phyloP scores from a whole-genome alignment of 2,888 invertebrate genomes.

The Amphipoea lucens region DNA sequence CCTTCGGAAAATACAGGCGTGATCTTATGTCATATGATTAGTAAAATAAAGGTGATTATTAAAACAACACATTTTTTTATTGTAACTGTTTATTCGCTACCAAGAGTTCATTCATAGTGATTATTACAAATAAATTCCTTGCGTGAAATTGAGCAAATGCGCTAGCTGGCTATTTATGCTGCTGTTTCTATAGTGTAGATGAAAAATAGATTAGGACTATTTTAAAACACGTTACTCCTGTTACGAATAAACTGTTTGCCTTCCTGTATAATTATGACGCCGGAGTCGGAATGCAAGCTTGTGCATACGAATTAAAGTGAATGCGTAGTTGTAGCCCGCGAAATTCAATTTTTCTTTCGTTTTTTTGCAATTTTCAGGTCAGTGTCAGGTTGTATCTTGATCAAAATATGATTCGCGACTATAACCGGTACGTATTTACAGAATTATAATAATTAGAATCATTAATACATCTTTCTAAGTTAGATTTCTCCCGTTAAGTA shows the following conservation, averaged over 20 bases:
- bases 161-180: constrained; percentile 54
- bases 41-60: not conserved
- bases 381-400: too few species aligned
- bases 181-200: constrained; percentile 39
- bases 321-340: too few species aligned
- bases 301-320: not conserved
- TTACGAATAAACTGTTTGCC: constrained; percentile 1
- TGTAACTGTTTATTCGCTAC: constrained; percentile 56
- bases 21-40: not conserved
- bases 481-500: too few species aligned
- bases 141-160: constrained; percentile 58
- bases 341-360: too few species aligned
- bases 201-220: constrained; percentile 18
- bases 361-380: too few species aligned
- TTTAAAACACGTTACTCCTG: constrained; percentile 12
- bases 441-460: too few species aligned
- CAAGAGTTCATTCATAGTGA: constrained; percentile 42
- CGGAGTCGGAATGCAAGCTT: not conserved
- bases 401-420: too few species aligned
- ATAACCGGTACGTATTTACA: too few species aligned
- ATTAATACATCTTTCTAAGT: too few species aligned
- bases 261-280: not conserved
- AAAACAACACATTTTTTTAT: constrained; percentile 25
- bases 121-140: constrained; percentile 55
- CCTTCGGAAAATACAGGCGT: not conserved